Evolutionary conservation across 2,888 invertebrate genomes (phyloP).

Genomic region (Rotaria macrura): DNA sequence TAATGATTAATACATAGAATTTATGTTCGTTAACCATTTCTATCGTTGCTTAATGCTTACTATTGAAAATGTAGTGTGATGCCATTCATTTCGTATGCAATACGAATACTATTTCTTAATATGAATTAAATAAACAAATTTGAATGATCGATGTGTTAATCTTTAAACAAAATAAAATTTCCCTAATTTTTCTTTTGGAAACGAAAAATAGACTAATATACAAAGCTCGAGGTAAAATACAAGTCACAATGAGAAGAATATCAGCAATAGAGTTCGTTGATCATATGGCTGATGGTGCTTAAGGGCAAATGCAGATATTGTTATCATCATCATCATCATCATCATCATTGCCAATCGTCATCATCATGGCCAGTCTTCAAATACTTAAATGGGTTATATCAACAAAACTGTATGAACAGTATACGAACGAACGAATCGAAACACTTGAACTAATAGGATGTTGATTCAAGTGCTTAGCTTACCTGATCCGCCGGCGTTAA

Average conservation of each 20-base stretch:
- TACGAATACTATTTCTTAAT: not conserved
- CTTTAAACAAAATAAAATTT: not conserved
- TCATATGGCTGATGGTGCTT: not conserved
- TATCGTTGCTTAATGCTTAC: too few species aligned
- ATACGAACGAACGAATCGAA: not conserved
- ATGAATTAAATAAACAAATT: not conserved
- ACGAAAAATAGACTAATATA: not conserved
- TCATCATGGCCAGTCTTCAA: not conserved
- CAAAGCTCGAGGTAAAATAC: not conserved
- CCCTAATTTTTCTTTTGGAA: not conserved
- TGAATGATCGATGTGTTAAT: not conserved
- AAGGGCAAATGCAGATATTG: not conserved
- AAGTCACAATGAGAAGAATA: not conserved
- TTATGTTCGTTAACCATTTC: too few species aligned
- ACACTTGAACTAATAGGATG: not conserved
- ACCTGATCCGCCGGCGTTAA: conserved; percentile 3
- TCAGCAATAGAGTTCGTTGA: not conserved
- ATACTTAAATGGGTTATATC: not conserved
- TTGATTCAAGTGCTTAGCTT: not conserved
- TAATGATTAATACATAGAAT: too few species aligned
- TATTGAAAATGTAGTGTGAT: too few species aligned
- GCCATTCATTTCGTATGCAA: too few species aligned
- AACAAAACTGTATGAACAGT: not conserved
- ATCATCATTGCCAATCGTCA: not conserved
- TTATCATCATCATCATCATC: not conserved